Base-by-base conservation (phyloP, 2,888 invertebrate genomes). In the Sarcophaga variegata region DNA sequence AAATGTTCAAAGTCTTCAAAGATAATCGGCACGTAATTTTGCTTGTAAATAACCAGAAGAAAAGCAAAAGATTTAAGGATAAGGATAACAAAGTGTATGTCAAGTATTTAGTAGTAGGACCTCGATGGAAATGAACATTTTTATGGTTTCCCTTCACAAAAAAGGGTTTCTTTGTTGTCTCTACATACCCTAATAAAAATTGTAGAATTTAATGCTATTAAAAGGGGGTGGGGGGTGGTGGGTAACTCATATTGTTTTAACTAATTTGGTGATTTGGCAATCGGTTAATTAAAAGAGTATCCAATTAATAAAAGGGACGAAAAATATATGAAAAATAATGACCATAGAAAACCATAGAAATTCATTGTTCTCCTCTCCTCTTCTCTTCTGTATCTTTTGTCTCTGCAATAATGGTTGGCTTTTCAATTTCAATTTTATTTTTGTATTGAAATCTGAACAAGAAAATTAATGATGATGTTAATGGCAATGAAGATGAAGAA, bases 291-390 rank as follows among this genome's bases (percentile, higher is more conserved):
- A 54, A 54, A 49, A 49, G 17, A 54, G 54, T 37, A 37, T 37
- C 37, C 37, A 37, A 54, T 12, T 12, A 54, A 54, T 54, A 54
- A 12, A 54, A 54, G 5, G 17, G 17, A 54, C 12, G 1, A 54
- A 17, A 54, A 54, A 54, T 37, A 37, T 37, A 37, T 37, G 37
- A 14, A 54, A 54, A 54, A 54, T 54, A 54, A 22, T 63, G 1
- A 17, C 27, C 20, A 75, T 67, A 62, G 54, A 81, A 75, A 81
- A 27, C 49, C 67, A 60, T 81, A 81, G 20, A 74, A 75, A 81
- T 47, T 27, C 74, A 22, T 71, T 37, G 3, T 72, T 1, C 10
- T 72, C 0, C 22, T 22, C 22, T 22, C 22, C 22, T 47, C 37
- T 47, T 14, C 12, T 5, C 12, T 14, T 12, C 3, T 12, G 17